Conservation (phyloP, 35 echinoderm and acorn worm genomes). For the Apostichopus californicus region DNA sequence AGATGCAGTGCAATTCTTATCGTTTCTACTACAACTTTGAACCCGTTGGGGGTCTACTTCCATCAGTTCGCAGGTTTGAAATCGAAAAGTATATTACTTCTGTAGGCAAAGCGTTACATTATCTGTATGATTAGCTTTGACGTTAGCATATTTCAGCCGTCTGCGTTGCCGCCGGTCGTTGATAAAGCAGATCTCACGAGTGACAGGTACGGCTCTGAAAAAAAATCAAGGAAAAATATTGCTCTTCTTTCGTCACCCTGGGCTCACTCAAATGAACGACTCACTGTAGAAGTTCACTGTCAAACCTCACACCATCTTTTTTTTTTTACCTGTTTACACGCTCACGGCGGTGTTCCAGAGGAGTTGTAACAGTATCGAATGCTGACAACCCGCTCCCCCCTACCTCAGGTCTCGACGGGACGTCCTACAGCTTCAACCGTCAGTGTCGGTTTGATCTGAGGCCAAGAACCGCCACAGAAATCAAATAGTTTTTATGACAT, state of each 20-base stretch:
- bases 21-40: too few species aligned
- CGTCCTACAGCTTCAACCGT: neutral
- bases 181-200: neutral
- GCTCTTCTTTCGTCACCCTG: neutral
- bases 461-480: neutral
- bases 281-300: neutral
- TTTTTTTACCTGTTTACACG: slow-evolving; percentile 9
- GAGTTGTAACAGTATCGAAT: neutral
- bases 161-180: neutral
- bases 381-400: neutral
- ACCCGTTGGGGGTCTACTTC: too few species aligned
- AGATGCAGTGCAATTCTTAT: too few species aligned
- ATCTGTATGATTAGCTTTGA: neutral
- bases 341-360: neutral
- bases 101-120: too few species aligned
- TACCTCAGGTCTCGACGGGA: neutral
- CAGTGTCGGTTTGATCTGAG: neutral
- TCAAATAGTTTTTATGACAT: neutral
- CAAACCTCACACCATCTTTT: slow-evolving; percentile 1
- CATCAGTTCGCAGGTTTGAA: too few species aligned
- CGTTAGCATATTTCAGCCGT: neutral
- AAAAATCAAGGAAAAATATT: neutral
- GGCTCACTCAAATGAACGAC: neutral
- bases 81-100: too few species aligned
- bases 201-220: neutral